Evolutionary conservation across 2,888 invertebrate species (phyloP).

Genomic region (Hyposoter dolosus): DNA sequence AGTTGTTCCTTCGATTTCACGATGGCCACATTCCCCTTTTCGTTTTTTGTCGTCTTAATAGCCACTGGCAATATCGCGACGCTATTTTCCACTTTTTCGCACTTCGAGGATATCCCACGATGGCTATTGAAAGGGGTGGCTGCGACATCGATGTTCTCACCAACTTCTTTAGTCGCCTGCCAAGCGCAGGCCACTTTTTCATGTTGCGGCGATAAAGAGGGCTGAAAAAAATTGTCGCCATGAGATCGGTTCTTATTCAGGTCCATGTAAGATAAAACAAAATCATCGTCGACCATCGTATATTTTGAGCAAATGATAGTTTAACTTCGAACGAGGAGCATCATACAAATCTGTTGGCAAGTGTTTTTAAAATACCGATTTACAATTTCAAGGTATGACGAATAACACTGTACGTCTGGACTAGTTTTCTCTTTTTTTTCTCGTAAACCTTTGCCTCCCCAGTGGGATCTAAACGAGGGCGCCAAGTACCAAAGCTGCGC

Average conservation of each 20-base stretch:
- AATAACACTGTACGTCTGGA: constrained; percentile 38
- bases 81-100: constrained; percentile 5
- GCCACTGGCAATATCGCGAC: background rate
- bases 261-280: too few relatives aligned
- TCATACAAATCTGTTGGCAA: too few relatives aligned
- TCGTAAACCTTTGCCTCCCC: constrained; percentile 3
- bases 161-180: background rate
- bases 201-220: background rate
- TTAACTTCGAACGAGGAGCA: too few relatives aligned
- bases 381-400: background rate
- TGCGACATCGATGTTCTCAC: background rate
- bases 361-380: too few relatives aligned
- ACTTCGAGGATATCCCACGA: background rate
- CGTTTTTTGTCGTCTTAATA: background rate
- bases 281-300: too few relatives aligned
- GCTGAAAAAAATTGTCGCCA: background rate
- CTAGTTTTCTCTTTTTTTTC: constrained; percentile 24
- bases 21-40: background rate
- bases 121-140: background rate
- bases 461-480: constrained; percentile 48
- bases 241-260: background rate
- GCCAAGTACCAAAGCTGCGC: constrained; percentile 58
- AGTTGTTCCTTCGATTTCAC: background rate
- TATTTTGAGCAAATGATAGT: background rate
- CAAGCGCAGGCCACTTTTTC: background rate